Conservation (phyloP, 2,888 invertebrate genomes). For the Lordiphosa andalusiaca region DNA sequence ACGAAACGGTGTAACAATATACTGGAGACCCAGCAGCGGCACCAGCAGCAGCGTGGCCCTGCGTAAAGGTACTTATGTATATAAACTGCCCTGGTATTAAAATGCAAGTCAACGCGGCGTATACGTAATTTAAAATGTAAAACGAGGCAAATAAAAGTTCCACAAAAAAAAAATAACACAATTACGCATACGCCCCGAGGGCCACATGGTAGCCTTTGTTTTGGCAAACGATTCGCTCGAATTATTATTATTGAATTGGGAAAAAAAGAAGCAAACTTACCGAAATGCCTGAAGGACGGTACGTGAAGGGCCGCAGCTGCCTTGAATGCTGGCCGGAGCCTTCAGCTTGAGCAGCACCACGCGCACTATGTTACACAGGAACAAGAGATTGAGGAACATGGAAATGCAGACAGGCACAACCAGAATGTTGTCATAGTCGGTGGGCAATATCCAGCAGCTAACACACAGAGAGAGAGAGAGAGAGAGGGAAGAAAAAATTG, state of each 20-base stretch:
- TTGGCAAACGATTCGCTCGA: conserved; percentile 12
- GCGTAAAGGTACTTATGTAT: conserved; percentile 8
- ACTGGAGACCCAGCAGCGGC: conserved; percentile 94
- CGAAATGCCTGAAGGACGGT: conserved; percentile 89
- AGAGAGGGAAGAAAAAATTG: conserved; percentile 29
- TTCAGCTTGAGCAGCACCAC: conserved; percentile 91
- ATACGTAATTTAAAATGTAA: conserved; percentile 72
- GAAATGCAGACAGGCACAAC: conserved; percentile 89
- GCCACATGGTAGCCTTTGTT: conserved; percentile 28
- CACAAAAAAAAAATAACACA: conserved; percentile 35
- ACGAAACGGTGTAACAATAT: conserved; percentile 92
- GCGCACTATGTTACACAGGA: conserved; percentile 94
- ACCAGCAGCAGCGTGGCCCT: conserved; percentile 94
- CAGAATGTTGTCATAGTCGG: conserved; percentile 87
- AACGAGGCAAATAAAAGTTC: conserved; percentile 41
- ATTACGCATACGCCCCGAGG: conserved; percentile 65
- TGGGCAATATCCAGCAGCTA: conserved; percentile 90
- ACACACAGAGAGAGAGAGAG: background rate
- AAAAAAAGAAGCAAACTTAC: conserved; percentile 79
- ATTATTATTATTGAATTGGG: conserved; percentile 49
- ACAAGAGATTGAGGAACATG: conserved; percentile 90
- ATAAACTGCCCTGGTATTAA: conserved; percentile 31
- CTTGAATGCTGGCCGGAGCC: conserved; percentile 85
- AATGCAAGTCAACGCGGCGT: conserved; percentile 66
- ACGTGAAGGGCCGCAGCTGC: conserved; percentile 84